These are phyloP conservation scores for Notocelia uddmanniana DNA, from an alignment of 2,888 invertebrate species.

Conservation along the genomic window DNA sequence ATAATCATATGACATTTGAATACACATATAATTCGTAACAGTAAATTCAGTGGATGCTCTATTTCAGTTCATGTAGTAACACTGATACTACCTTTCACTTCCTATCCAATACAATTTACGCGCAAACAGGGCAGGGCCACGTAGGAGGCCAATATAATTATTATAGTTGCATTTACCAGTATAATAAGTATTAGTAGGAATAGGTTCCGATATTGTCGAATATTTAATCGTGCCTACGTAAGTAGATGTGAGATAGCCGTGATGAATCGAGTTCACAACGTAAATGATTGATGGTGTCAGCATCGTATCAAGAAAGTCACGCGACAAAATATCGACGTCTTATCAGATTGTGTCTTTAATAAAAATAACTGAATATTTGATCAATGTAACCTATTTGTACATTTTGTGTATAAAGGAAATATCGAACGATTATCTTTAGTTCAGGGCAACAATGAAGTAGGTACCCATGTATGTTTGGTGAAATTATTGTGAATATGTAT, in stretches of 20 bases:
- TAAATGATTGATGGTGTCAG: slow-evolving; percentile 37
- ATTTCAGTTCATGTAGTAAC: no score
- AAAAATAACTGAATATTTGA: slow-evolving; percentile 22
- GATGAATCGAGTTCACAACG: slow-evolving; percentile 21
- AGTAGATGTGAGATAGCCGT: slow-evolving; percentile 25
- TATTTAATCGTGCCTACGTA: slow-evolving; percentile 13
- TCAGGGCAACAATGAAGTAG: neutral
- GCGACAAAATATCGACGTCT: slow-evolving; percentile 35
- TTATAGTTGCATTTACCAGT: no score
- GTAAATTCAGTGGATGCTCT: no score
- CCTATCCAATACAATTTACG: no score
- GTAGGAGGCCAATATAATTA: no score
- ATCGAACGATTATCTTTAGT: neutral
- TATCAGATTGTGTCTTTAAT: slow-evolving; percentile 26
- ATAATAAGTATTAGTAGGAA: no score
- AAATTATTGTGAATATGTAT: no score
- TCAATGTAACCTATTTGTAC: neutral
- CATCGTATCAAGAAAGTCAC: slow-evolving; percentile 29
- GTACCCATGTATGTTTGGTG: no score
- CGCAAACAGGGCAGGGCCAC: no score
- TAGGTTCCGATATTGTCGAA: neutral
- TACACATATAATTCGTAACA: no score
- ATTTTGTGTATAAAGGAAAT: neutral
- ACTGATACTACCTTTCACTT: no score
- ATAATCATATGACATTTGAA: no score